Conservation (phyloP, 1,140 invertebrate species). For the Ladona fulva region DNA sequence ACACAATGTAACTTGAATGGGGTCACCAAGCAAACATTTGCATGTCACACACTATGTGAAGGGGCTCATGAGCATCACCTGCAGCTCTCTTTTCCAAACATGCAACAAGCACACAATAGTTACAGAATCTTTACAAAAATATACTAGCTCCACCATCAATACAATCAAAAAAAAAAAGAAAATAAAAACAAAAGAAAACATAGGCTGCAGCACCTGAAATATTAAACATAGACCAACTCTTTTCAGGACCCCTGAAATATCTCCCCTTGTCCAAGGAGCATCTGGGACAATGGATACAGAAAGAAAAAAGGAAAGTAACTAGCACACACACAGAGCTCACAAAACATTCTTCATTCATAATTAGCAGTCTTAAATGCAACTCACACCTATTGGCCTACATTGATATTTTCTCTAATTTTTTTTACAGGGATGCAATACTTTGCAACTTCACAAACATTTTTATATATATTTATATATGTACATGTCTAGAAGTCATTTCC, state of each 20-base stretch:
- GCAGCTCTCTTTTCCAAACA: background rate
- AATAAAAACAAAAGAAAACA: background rate
- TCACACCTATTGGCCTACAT: background rate
- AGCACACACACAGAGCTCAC: constrained; percentile 6
- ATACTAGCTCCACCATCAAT: background rate
- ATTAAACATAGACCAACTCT: background rate
- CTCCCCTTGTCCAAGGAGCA: background rate
- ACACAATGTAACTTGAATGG: background rate
- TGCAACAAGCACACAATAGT: background rate
- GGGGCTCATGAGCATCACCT: background rate
- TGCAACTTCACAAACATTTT: background rate
- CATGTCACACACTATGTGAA: background rate
- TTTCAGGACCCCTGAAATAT: background rate
- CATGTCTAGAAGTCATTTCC: background rate
- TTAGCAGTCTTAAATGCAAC: constrained; percentile 6
- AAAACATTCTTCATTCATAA: constrained; percentile 10
- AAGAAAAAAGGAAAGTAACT: background rate
- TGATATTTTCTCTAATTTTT: background rate
- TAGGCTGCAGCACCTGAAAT: background rate
- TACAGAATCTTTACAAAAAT: constrained; percentile 7
- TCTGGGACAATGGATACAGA: background rate
- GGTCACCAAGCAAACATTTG: background rate
- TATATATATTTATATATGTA: constrained; percentile 6
- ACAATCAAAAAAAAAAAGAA: background rate
- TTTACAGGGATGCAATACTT: background rate